phyloP scores from a whole-genome alignment of 2,113 vertebrate species.

The Pterocles orientalis region DNA sequence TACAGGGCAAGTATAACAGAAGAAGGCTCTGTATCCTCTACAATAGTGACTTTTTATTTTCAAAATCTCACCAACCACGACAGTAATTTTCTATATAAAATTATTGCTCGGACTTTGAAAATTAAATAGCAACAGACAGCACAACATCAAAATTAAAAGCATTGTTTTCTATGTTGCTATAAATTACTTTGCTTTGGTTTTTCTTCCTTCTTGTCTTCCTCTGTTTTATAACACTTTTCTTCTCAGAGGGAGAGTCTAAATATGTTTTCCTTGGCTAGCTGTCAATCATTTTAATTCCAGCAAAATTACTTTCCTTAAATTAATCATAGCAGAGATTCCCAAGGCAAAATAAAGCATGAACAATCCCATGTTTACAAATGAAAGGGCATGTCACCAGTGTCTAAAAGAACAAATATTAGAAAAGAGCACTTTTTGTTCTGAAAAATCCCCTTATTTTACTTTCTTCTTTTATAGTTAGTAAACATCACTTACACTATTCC shows the following conservation, averaged over 20 bases:
- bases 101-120: background rate
- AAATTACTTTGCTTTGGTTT: background rate
- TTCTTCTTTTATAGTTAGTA: background rate
- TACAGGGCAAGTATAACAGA: background rate
- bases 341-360: conserved; percentile 27
- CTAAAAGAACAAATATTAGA: conserved; percentile 7
- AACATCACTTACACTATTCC: background rate
- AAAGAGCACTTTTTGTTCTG: background rate
- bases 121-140: background rate
- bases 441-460: background rate
- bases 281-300: conserved; percentile 51
- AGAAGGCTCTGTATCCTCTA: background rate
- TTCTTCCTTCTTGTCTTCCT: background rate
- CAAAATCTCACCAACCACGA: background rate
- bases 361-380: background rate
- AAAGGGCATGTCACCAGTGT: background rate
- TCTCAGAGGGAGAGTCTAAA: background rate
- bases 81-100: background rate
- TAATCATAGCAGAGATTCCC: conserved; percentile 13
- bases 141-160: background rate
- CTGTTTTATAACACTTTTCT: background rate
- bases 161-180: background rate
- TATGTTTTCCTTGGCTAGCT: background rate
- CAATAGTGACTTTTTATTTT: background rate
- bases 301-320: conserved; percentile 52